A percentile compares a stretch with the other conserved stretches of the same genome.
Evolutionary conservation across 2,888 invertebrate genomes (phyloP).

Genomic region (Cantharis nigra): DNA sequence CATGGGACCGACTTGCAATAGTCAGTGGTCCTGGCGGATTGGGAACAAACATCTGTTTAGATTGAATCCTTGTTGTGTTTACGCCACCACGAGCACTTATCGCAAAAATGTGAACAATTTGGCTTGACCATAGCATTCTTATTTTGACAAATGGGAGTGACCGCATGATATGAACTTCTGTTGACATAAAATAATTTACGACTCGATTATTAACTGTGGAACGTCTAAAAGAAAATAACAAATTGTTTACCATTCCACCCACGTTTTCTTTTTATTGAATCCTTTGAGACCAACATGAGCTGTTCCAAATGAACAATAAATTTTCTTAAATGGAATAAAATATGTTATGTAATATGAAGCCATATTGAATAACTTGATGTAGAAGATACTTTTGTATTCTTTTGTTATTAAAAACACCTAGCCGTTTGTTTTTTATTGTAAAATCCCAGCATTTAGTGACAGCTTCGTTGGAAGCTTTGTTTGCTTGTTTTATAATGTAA

Average conservation of each 20-base stretch:
- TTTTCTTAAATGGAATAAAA: constrained; percentile 29
- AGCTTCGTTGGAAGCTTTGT: background rate
- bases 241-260: constrained; percentile 22
- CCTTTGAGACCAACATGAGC: constrained; percentile 11
- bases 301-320: constrained; percentile 19
- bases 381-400: constrained; percentile 16
- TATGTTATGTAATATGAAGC: constrained; percentile 23
- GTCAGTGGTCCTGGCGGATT: constrained; percentile 14
- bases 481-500: constrained; percentile 1
- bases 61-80: constrained; percentile 25
- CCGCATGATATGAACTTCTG: background rate
- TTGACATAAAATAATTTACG: background rate
- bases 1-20: constrained; percentile 35
- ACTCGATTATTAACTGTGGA: background rate
- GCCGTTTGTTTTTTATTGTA: constrained; percentile 36
- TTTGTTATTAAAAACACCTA: constrained; percentile 18
- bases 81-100: constrained; percentile 10
- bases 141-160: background rate
- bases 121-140: background rate
- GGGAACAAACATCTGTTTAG: constrained; percentile 27
- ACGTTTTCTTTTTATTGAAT: constrained; percentile 21
- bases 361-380: constrained; percentile 20
- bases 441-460: constrained; percentile 8
- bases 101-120: constrained; percentile 9
- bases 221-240: constrained; percentile 4